Percentiles rank a stretch among this genome's conserved stretches.
Evolutionary conservation across 2,888 invertebrate species (phyloP).

Genomic region (Vandiemenella viatica): DNA sequence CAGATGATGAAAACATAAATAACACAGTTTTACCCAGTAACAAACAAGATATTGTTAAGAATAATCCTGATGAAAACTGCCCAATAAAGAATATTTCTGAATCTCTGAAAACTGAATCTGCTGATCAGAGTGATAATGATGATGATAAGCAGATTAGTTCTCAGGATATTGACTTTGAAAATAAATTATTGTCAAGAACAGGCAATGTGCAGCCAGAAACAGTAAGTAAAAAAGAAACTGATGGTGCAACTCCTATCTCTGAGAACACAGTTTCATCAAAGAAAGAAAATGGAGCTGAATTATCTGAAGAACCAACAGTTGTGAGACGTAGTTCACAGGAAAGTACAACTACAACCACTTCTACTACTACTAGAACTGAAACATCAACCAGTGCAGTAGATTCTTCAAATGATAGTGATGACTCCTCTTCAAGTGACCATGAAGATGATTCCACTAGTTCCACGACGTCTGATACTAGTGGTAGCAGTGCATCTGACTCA

Average conservation of each 20-base stretch:
- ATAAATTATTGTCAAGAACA: no score
- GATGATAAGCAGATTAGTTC: no score
- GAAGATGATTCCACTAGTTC: constrained; percentile 6
- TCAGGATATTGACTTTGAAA: no score
- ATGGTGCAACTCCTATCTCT: no score
- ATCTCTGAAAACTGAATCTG: background rate
- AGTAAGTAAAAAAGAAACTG: no score
- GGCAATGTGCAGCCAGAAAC: no score
- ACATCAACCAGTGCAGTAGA: constrained; percentile 6
- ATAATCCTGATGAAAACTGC: no score
- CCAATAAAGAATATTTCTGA: background rate
- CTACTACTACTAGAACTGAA: constrained; percentile 10
- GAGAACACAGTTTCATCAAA: background rate
- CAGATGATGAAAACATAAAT: background rate
- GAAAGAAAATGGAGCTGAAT: background rate
- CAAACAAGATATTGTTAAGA: no score
- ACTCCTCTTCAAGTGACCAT: constrained; percentile 11
- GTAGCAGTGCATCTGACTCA: constrained; percentile 10
- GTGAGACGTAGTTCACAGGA: constrained; percentile 13
- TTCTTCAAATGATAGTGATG: constrained; percentile 11
- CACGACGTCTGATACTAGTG: constrained; percentile 9
- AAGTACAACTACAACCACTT: constrained; percentile 10
- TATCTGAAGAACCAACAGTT: background rate
- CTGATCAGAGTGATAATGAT: background rate
- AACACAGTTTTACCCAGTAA: background rate